Conservation (phyloP, 2,888 invertebrate genomes). For the Zygaena filipendulae region DNA sequence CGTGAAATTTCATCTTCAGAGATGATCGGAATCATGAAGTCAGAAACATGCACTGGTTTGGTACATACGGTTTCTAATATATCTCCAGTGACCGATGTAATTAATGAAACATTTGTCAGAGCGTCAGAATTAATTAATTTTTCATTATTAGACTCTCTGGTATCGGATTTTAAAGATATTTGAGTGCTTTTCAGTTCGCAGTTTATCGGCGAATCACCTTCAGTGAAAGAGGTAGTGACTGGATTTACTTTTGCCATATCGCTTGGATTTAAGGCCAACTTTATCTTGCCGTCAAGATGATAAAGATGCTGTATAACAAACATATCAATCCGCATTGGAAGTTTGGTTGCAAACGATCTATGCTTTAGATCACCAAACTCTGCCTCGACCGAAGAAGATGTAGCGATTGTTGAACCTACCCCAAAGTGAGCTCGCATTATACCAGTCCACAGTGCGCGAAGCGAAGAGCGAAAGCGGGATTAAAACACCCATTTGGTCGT, state of each 20-base stretch:
- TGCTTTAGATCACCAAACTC: slow-evolving; percentile 5
- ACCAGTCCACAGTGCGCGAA: slow-evolving; percentile 4
- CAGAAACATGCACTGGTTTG: too few relatives aligned
- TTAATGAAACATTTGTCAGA: too few relatives aligned
- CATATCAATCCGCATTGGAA: background rate
- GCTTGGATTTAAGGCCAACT: background rate
- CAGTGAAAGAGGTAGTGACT: background rate
- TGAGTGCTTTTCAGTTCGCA: too few relatives aligned
- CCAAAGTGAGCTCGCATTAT: slow-evolving; percentile 4
- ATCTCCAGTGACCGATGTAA: too few relatives aligned
- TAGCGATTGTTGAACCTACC: too few relatives aligned
- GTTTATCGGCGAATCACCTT: background rate
- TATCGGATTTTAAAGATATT: too few relatives aligned
- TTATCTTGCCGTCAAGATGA: background rate
- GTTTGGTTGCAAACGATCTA: background rate
- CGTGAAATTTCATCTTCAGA: background rate
- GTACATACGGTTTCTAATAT: too few relatives aligned
- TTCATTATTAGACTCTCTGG: background rate
- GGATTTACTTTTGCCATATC: background rate
- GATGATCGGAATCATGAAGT: background rate
- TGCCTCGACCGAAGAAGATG: slow-evolving; percentile 2
- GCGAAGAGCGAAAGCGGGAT: background rate
- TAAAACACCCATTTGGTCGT: slow-evolving; percentile 3
- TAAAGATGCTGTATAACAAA: background rate
- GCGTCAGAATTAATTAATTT: background rate